A percentile compares a stretch with the other conserved stretches of the same genome.
phyloP scores from a whole-genome alignment of 2,113 vertebrate genomes.

The Cololabis saira region DNA sequence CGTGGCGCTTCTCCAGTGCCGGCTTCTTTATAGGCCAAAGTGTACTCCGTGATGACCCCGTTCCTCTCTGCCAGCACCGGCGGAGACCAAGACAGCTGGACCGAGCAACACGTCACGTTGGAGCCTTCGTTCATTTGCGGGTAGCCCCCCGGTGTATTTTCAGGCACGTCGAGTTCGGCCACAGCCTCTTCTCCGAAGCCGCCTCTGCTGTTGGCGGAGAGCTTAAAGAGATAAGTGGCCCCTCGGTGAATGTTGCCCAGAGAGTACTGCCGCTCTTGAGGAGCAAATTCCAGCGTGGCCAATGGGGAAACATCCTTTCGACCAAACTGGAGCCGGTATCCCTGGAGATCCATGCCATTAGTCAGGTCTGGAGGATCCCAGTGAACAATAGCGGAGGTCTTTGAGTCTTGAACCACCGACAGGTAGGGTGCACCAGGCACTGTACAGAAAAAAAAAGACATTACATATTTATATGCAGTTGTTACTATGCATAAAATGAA shows the following conservation, averaged over 20 bases:
- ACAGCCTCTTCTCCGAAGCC: constrained; percentile 93
- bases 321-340: constrained; percentile 95
- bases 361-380: constrained; percentile 90
- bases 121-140: constrained; percentile 89
- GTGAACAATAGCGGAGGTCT: constrained; percentile 87
- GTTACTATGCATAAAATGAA: neutral
- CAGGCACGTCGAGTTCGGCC: constrained; percentile 86
- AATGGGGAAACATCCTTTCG: constrained; percentile 87
- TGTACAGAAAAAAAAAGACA: constrained; percentile 33
- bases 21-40: constrained; percentile 91
- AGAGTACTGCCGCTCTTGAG: constrained; percentile 85
- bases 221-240: constrained; percentile 92
- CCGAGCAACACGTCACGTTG: constrained; percentile 88
- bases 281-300: constrained; percentile 89
- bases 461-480: neutral
- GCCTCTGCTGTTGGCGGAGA: constrained; percentile 90
- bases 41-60: constrained; percentile 92
- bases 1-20: constrained; percentile 76
- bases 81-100: constrained; percentile 94
- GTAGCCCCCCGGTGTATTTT: constrained; percentile 90
- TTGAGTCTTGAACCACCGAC: constrained; percentile 88
- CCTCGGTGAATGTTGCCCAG: constrained; percentile 88
- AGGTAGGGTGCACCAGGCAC: constrained; percentile 92
- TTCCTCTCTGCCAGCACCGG: constrained; percentile 93
- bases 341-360: constrained; percentile 86